Conservation (phyloP, 2,797 vertebrate genomes). For the Ctenopoma multispine region DNA sequence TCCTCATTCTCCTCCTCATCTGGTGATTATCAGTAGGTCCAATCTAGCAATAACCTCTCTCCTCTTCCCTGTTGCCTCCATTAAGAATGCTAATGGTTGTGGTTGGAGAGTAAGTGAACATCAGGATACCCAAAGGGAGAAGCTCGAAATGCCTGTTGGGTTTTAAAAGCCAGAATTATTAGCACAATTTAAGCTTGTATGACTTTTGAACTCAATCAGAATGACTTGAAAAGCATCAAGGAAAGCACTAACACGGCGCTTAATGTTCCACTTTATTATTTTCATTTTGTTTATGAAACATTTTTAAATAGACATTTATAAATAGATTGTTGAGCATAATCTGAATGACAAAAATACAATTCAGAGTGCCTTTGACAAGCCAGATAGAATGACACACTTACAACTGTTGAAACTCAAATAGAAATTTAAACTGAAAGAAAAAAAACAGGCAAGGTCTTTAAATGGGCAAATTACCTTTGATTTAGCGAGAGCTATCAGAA, state of each 20-base stretch:
- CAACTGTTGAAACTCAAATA: conserved; percentile 16
- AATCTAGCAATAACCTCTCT: neutral
- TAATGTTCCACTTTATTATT: neutral
- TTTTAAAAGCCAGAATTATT: neutral
- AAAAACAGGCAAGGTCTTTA: neutral
- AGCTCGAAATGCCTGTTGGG: neutral
- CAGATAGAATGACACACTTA: conserved; percentile 15
- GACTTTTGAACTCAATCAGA: conserved; percentile 1
- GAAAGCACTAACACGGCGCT: neutral
- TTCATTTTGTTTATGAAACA: conserved; percentile 12
- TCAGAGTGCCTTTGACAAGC: conserved; percentile 19
- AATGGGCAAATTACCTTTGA: conserved; percentile 24
- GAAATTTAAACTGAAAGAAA: neutral
- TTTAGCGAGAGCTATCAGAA: conserved; percentile 21
- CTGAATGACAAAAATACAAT: conserved; percentile 9
- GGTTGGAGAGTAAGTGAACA: neutral
- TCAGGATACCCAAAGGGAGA: neutral
- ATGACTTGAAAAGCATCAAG: conserved; percentile 26
- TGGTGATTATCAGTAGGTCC: conserved; percentile 8
- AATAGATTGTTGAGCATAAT: conserved; percentile 25
- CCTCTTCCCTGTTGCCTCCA: conserved; percentile 11
- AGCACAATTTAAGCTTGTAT: neutral
- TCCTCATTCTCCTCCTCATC: conserved; percentile 9
- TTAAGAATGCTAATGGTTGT: conserved; percentile 2
- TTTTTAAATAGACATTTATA: conserved; percentile 43